Evolutionary conservation across 2,113 vertebrate genomes (phyloP).

Genomic region (Sturnus vulgaris): DNA sequence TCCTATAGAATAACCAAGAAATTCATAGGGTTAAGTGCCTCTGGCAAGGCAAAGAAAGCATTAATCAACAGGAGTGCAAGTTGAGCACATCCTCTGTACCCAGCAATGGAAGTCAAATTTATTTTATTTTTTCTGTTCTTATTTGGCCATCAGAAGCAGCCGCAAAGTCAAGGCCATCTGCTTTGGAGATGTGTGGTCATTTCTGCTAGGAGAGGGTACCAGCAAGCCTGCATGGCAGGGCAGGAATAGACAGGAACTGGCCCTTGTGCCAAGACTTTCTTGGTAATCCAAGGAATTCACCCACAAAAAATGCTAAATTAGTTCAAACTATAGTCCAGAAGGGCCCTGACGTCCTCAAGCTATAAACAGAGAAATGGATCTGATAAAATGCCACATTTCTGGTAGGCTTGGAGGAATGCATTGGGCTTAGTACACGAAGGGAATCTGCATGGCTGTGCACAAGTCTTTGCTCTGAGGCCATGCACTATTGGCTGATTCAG

Average conservation of each 20-base stretch:
- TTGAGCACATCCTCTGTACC: background rate
- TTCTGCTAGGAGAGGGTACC: background rate
- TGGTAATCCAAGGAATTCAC: slow-evolving; percentile 26
- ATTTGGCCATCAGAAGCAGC: background rate
- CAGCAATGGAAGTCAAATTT: background rate
- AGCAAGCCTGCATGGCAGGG: background rate
- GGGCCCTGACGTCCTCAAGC: background rate
- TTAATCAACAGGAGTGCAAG: background rate
- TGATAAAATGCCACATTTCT: slow-evolving; percentile 12
- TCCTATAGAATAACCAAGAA: background rate
- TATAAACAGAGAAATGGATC: background rate
- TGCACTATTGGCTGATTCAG: background rate
- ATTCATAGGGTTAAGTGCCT: background rate
- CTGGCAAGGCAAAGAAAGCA: background rate
- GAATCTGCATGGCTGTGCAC: background rate
- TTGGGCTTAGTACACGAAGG: background rate
- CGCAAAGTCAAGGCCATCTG: background rate
- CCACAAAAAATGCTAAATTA: background rate
- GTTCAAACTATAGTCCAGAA: slow-evolving; percentile 1
- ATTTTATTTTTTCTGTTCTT: background rate
- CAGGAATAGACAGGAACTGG: background rate
- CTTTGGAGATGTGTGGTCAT: background rate
- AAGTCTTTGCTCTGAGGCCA: background rate
- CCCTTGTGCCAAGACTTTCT: background rate
- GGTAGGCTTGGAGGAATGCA: background rate